Percentiles rank a stretch among this genome's conserved stretches.
Conservation (phyloP, 2,113 vertebrate genomes). For the Cyanistes caeruleus region DNA sequence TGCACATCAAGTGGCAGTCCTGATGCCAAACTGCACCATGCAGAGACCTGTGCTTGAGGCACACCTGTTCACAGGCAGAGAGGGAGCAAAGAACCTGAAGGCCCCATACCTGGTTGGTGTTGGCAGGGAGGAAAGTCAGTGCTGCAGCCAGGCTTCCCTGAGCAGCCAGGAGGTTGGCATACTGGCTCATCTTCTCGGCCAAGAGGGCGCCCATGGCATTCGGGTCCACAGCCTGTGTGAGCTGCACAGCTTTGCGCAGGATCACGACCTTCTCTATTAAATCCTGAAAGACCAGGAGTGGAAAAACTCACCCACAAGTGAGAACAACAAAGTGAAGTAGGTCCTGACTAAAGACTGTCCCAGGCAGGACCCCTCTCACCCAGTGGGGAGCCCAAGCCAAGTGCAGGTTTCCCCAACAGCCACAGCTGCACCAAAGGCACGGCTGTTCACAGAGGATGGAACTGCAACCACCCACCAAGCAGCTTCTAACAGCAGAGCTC, state of each 20-base stretch:
- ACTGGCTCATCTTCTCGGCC: constrained; percentile 93
- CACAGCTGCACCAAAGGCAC: not conserved
- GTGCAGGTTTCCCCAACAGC: not conserved
- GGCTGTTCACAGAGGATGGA: rapidly evolving
- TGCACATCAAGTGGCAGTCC: not conserved
- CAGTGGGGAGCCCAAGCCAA: not conserved
- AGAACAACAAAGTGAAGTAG: not conserved
- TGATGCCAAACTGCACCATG: rapidly evolving
- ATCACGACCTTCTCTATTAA: constrained; percentile 96
- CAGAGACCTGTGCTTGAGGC: not conserved
- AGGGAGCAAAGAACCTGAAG: not conserved
- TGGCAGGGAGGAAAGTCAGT: constrained; percentile 88
- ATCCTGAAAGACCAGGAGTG: constrained; percentile 73
- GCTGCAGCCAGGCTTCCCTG: constrained; percentile 93
- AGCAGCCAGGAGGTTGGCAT: constrained; percentile 89
- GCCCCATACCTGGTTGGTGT: constrained; percentile 82
- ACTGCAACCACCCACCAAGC: not conserved
- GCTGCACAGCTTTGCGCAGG: constrained; percentile 86
- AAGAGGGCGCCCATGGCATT: constrained; percentile 80
- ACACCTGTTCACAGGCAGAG: not conserved
- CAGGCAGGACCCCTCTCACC: not conserved
- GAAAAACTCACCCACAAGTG: not conserved
- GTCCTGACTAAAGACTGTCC: not conserved
- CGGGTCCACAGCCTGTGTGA: constrained; percentile 76
- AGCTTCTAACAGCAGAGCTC: not conserved